Base-by-base conservation (phyloP, 2,113 vertebrate species). In the Sebastes fasciatus region DNA sequence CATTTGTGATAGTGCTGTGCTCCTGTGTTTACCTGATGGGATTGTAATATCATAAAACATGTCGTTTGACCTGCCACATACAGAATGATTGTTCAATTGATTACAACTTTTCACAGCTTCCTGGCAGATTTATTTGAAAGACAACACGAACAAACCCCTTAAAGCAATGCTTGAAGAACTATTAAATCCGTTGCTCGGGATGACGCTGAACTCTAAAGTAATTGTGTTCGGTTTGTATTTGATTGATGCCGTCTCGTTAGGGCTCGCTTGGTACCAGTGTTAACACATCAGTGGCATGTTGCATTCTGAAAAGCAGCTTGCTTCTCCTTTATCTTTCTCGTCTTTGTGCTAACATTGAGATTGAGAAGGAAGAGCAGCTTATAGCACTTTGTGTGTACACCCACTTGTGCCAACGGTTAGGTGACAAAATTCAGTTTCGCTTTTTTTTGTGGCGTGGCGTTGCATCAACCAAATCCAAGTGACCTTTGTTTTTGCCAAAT, bases 401-500 rank as follows among this genome's bases (percentile, higher is more conserved):
- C 51, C 45, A 73, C 34, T 72, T 65, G 46, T 68, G 83, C 55
- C 61, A 83, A n/a, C 46, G 16, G 13, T 77, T 45, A 43, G 55
- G n/a, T 45, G 62, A 71, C 16, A 73, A 40, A 40, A 58, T 52
- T 49, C 3, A 6, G 40, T 58, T 67, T 71, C 60, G 9, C 48
- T 74, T 65, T 19, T 49, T 76, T 66, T 83, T 62, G 40, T 70
- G 52, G 40, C 48, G 21, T 45, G 9, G 19, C 5, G 4, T 42
- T 45, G 10, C 16, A 58, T 69, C 62, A 26, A 58, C 65, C 55
- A 71, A 62, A 70, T 77, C 49, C 71, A 85, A 83, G 57, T 77
- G 67, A 82, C 65, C 74, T 11, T 6, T 16, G 21, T 74, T 46
- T 52, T 45, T 80, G 77, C 72, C 80, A 83, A 46, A 67, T 77